Evolutionary conservation across 2,888 invertebrate species (phyloP).

Genomic region (Acleris literana): DNA sequence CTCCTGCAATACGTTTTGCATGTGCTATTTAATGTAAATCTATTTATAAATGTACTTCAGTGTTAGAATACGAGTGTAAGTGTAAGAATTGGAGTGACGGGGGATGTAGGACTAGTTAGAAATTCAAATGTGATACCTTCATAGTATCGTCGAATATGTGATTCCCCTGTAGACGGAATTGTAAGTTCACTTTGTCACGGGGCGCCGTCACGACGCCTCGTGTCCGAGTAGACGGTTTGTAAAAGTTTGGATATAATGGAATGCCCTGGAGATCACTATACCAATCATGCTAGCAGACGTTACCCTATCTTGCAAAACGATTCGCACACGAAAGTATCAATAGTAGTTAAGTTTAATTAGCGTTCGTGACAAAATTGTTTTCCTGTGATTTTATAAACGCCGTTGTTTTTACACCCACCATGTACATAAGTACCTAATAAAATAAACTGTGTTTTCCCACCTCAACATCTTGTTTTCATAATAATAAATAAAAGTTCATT

Average conservation of each 20-base stretch:
- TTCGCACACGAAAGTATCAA: slow-evolving; percentile 62
- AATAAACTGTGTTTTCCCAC: slow-evolving; percentile 80
- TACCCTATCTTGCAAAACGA: slow-evolving; percentile 61
- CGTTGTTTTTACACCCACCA: slow-evolving; percentile 58
- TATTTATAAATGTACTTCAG: slow-evolving; percentile 47
- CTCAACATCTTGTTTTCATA: slow-evolving; percentile 36
- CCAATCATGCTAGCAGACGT: slow-evolving; percentile 55
- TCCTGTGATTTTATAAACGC: slow-evolving; percentile 59
- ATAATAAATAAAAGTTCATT: no score
- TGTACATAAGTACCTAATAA: slow-evolving; percentile 69
- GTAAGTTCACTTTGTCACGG: slow-evolving; percentile 43
- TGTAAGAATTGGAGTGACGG: slow-evolving; percentile 45
- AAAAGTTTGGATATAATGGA: slow-evolving; percentile 40
- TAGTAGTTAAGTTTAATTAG: slow-evolving; percentile 57
- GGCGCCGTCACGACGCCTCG: not conserved
- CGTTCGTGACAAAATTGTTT: slow-evolving; percentile 61
- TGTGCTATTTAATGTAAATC: slow-evolving; percentile 50
- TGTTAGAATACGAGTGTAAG: slow-evolving; percentile 52
- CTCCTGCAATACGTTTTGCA: slow-evolving; percentile 41
- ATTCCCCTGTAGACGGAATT: slow-evolving; percentile 58
- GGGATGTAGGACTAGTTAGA: slow-evolving; percentile 51
- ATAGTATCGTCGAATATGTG: slow-evolving; percentile 55
- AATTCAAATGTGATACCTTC: slow-evolving; percentile 65
- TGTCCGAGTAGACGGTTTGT: not conserved
- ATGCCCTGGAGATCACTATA: slow-evolving; percentile 46